phyloP scores from a whole-genome alignment of 2,113 vertebrate species.

The Dasyornis broadbenti region DNA sequence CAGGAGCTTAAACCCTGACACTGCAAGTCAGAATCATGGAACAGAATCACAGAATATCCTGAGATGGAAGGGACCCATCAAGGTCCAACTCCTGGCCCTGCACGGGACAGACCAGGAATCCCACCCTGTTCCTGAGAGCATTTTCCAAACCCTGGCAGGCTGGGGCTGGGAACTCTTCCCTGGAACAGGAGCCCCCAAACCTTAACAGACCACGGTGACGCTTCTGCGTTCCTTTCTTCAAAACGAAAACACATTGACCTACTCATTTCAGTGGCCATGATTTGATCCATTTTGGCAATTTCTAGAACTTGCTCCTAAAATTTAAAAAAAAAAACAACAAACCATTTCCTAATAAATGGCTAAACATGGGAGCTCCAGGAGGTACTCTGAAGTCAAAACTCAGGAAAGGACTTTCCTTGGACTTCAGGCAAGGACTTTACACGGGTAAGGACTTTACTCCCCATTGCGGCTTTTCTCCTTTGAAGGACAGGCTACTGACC shows the following conservation, averaged over 20 bases:
- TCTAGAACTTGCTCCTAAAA: background rate
- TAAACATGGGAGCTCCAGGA: background rate
- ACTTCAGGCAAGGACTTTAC: no score
- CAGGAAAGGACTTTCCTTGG: no score
- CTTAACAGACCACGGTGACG: background rate
- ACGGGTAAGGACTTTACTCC: no score
- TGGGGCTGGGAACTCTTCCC: background rate
- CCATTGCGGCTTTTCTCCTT: background rate
- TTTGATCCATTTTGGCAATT: background rate
- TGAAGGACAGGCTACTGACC: background rate
- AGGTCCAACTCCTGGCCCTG: background rate
- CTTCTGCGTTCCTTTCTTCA: background rate
- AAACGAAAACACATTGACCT: background rate
- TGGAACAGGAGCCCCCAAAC: background rate
- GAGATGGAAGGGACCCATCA: background rate
- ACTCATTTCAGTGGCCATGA: background rate
- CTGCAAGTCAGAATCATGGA: background rate
- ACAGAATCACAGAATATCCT: background rate
- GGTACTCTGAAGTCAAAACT: background rate
- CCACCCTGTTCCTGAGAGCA: background rate
- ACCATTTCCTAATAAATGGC: background rate
- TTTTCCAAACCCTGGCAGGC: background rate
- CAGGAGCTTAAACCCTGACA: background rate
- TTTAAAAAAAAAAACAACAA: background rate
- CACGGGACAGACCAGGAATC: background rate